Percentiles rank a stretch among this genome's conserved stretches.
Conservation (phyloP, 2,888 invertebrate species). For the Temnothorax rugatulus region DNA sequence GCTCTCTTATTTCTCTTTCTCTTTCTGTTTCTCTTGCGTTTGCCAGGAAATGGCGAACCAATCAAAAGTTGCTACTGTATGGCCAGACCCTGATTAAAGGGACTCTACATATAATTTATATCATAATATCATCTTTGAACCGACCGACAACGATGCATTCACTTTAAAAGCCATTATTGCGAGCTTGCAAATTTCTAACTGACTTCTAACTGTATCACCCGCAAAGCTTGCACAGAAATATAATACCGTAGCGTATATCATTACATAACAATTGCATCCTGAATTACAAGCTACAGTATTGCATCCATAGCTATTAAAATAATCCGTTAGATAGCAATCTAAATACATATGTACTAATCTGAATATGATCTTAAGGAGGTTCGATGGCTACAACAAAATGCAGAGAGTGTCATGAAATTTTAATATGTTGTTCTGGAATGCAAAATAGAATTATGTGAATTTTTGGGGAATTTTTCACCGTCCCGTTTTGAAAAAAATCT, state of each 20-base stretch:
- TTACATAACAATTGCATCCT: conserved; percentile 7
- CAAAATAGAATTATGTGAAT: too few relatives aligned
- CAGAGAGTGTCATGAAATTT: too few relatives aligned
- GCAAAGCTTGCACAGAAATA: not conserved
- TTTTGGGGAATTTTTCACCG: too few relatives aligned
- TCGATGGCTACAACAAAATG: too few relatives aligned
- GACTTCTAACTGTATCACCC: not conserved
- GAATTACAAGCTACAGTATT: conserved; percentile 1
- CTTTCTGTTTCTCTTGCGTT: too few relatives aligned
- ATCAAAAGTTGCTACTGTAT: too few relatives aligned
- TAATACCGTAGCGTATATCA: conserved; percentile 22
- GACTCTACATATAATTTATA: not conserved
- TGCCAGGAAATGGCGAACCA: too few relatives aligned
- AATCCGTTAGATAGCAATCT: not conserved
- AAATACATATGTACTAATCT: not conserved
- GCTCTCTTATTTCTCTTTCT: too few relatives aligned
- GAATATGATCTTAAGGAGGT: conserved; percentile 1
- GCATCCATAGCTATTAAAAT: conserved; percentile 43
- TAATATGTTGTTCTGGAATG: too few relatives aligned
- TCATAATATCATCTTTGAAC: not conserved
- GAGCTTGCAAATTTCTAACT: conserved; percentile 51
- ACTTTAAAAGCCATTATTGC: conserved; percentile 27
- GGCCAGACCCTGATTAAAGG: too few relatives aligned
- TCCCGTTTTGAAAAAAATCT: too few relatives aligned
- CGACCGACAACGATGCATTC: conserved; percentile 33